Conservation (phyloP, 1,140 invertebrate genomes). For the Aphis craccivora region DNA sequence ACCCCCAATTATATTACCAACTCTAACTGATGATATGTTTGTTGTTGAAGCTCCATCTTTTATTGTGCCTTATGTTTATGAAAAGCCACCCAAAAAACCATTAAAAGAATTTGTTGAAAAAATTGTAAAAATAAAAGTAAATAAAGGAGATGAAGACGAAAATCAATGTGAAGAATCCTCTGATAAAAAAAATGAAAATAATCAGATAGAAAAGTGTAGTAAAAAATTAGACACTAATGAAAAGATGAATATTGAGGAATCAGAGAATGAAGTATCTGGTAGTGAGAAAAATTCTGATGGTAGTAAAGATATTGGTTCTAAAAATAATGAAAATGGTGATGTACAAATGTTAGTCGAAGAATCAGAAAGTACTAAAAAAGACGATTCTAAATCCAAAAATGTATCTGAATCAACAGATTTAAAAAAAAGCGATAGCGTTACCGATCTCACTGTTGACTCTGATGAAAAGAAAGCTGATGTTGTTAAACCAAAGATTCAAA, state of each 20-base stretch:
- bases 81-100: constrained; percentile 81
- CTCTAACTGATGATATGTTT: constrained; percentile 87
- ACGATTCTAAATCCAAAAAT: constrained; percentile 59
- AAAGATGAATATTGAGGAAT: constrained; percentile 64
- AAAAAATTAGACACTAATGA: constrained; percentile 65
- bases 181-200: constrained; percentile 63
- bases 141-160: constrained; percentile 63
- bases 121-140: constrained; percentile 67
- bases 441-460: constrained; percentile 50
- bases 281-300: constrained; percentile 40
- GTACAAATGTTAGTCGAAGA: constrained; percentile 59
- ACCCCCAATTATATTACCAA: constrained; percentile 72
- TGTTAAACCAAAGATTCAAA: constrained; percentile 60
- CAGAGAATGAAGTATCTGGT: constrained; percentile 64
- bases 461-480: constrained; percentile 59
- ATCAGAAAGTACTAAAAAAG: constrained; percentile 59
- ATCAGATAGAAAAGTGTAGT: constrained; percentile 64
- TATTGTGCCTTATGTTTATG: constrained; percentile 91
- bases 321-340: constrained; percentile 59
- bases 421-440: constrained; percentile 62
- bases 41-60: constrained; percentile 90
- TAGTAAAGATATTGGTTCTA: constrained; percentile 59
- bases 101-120: constrained; percentile 78
- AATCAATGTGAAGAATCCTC: constrained; percentile 61
- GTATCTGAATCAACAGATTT: constrained; percentile 63